Evolutionary conservation across 2,888 invertebrate genomes (phyloP).

Genomic region (Danaus chrysippus): DNA sequence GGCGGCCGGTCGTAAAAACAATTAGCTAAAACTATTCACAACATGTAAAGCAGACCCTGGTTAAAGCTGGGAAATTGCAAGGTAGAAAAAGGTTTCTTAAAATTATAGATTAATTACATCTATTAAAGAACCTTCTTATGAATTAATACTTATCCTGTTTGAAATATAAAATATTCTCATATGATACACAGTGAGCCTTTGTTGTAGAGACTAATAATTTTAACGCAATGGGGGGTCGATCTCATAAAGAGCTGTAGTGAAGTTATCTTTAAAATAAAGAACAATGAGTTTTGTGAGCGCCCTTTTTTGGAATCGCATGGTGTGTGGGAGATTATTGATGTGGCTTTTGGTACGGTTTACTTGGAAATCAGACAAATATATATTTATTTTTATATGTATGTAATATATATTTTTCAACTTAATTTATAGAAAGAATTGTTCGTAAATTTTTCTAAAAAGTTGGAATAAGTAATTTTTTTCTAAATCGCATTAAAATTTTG

Average conservation of each 20-base stretch:
- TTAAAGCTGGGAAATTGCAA: no score
- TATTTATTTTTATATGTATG: conserved; percentile 4
- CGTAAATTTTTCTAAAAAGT: no score
- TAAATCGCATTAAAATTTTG: no score
- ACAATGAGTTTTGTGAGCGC: conserved; percentile 46
- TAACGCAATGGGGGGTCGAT: conserved; percentile 40
- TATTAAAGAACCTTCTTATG: no score
- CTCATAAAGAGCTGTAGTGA: conserved; percentile 29
- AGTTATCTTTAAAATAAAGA: conserved; percentile 49
- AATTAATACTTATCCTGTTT: neutral
- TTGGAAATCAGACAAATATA: conserved; percentile 6
- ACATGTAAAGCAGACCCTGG: no score
- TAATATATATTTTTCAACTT: no score
- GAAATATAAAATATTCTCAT: conserved; percentile 4
- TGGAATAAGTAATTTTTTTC: no score
- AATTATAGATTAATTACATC: no score
- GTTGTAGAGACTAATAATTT: conserved; percentile 20
- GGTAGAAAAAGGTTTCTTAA: no score
- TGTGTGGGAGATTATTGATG: conserved; percentile 51
- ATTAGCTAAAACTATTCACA: no score
- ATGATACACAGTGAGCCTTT: neutral
- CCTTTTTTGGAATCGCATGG: conserved; percentile 29
- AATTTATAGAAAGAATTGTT: no score
- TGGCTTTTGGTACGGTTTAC: neutral
- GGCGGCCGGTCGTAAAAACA: no score